These are phyloP conservation scores for Columba guinea DNA, from an alignment of 2,797 vertebrate species.

Conservation along the genomic window DNA sequence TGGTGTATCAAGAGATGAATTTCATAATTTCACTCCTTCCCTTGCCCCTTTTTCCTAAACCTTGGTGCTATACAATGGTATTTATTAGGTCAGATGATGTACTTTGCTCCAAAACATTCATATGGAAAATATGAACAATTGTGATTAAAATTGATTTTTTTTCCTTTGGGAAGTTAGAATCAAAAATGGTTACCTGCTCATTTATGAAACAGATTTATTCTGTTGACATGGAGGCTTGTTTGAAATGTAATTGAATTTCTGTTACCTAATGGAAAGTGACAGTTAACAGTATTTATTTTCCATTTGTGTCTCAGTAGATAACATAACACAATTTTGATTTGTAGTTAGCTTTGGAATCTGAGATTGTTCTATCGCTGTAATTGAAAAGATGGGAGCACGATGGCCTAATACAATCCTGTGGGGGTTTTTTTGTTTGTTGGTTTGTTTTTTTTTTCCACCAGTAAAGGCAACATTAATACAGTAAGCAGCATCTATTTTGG, in stretches of 20 bases:
- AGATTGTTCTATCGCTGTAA: conserved; percentile 84
- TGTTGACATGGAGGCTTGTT: conserved; percentile 95
- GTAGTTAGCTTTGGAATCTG: conserved; percentile 85
- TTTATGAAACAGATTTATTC: conserved; percentile 96
- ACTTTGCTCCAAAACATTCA: conserved; percentile 86
- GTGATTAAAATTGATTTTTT: conserved; percentile 99
- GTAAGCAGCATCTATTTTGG: conserved; percentile 72
- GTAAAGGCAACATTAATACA: conserved; percentile 77
- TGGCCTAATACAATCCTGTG: conserved; percentile 77
- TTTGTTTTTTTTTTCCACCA: conserved; percentile 72
- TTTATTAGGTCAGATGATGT: conserved; percentile 90
- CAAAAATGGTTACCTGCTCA: conserved; percentile 95
- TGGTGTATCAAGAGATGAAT: conserved; percentile 76
- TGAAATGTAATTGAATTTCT: conserved; percentile 99
- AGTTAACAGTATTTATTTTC: conserved; percentile 91
- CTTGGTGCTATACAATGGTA: conserved; percentile 73
- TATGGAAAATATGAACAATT: conserved; percentile 88
- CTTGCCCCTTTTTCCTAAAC: conserved; percentile 30
- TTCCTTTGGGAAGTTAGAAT: conserved; percentile 92
- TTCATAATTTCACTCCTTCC: conserved; percentile 54
- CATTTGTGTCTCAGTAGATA: conserved; percentile 88
- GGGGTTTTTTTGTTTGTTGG: conserved; percentile 72
- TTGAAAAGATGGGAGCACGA: conserved; percentile 80
- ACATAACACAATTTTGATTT: conserved; percentile 89
- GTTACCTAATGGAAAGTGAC: conserved; percentile 94